These are phyloP conservation scores for Picathartes gymnocephalus DNA, from an alignment of 2,113 vertebrate genomes.

Conservation along the genomic window DNA sequence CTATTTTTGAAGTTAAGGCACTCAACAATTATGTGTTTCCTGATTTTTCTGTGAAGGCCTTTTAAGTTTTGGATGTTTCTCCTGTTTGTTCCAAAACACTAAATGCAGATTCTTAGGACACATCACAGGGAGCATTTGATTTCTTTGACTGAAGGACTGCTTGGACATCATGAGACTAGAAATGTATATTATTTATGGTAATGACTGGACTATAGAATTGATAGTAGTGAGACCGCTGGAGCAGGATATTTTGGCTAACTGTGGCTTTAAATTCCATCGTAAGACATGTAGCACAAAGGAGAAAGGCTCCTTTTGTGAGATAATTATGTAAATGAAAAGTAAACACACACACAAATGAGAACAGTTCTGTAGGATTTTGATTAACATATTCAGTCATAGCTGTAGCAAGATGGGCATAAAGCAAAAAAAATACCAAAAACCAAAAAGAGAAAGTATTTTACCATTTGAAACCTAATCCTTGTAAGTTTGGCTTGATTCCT, in stretches of 20 bases:
- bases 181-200: constrained; percentile 18
- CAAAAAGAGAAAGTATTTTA: not conserved
- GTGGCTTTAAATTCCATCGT: not conserved
- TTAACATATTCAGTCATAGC: constrained; percentile 9
- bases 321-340: constrained; percentile 22
- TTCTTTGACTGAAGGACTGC: not conserved
- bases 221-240: not conserved
- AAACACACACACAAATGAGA: constrained; percentile 14
- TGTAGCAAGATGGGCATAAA: not conserved
- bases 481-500: not conserved
- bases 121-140: not conserved
- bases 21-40: not conserved
- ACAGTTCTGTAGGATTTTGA: constrained; percentile 26
- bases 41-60: not conserved
- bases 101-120: not conserved
- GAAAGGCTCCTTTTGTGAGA: not conserved
- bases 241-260: not conserved
- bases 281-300: not conserved
- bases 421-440: not conserved
- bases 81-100: not conserved
- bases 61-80: constrained; percentile 4
- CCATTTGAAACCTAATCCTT: not conserved
- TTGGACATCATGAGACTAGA: not conserved
- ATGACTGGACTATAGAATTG: not conserved
- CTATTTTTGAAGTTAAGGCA: not conserved